These are phyloP conservation scores for Hyperoplus immaculatus DNA, from an alignment of 2,797 vertebrate species.

Conservation along the genomic window DNA sequence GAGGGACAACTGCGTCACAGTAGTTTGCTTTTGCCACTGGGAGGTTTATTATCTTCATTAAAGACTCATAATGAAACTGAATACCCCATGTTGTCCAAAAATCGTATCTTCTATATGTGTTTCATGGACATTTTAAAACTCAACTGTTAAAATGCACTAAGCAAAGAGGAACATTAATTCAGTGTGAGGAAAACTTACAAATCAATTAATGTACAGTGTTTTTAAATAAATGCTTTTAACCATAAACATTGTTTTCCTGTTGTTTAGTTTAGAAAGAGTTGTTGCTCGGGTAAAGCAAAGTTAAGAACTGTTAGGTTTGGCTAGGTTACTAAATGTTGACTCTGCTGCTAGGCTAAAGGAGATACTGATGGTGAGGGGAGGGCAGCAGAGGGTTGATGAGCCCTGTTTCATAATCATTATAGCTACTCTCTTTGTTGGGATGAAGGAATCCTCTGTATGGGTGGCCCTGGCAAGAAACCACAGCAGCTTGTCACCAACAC, in stretches of 20 bases:
- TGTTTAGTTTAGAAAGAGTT: background rate
- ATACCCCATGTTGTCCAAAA: background rate
- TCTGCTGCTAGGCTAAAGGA: slow-evolving; percentile 17
- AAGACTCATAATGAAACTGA: slow-evolving; percentile 1
- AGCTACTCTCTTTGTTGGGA: background rate
- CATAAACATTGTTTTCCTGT: slow-evolving; percentile 2
- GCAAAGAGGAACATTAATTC: slow-evolving; percentile 8
- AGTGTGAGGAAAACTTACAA: background rate
- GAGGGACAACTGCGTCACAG: slow-evolving; percentile 13
- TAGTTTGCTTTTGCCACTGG: background rate
- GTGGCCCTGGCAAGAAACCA: background rate
- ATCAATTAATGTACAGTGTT: slow-evolving; percentile 40
- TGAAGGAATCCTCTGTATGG: slow-evolving; percentile 4
- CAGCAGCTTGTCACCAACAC: slow-evolving; percentile 3
- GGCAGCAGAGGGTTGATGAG: slow-evolving; percentile 59
- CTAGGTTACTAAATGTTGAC: slow-evolving; percentile 50
- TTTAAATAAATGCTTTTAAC: slow-evolving; percentile 77
- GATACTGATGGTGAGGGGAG: slow-evolving; percentile 41
- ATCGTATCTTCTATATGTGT: background rate
- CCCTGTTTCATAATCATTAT: slow-evolving; percentile 33
- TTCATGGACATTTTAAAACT: background rate
- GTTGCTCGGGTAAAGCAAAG: background rate
- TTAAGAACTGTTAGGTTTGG: background rate
- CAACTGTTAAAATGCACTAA: background rate
- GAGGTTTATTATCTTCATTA: slow-evolving; percentile 18